A percentile compares a stretch with the other conserved stretches of the same genome.
These are phyloP conservation scores for Leptonema lineaticorne DNA, from an alignment of 1,140 invertebrate genomes.

Conservation along the genomic window DNA sequence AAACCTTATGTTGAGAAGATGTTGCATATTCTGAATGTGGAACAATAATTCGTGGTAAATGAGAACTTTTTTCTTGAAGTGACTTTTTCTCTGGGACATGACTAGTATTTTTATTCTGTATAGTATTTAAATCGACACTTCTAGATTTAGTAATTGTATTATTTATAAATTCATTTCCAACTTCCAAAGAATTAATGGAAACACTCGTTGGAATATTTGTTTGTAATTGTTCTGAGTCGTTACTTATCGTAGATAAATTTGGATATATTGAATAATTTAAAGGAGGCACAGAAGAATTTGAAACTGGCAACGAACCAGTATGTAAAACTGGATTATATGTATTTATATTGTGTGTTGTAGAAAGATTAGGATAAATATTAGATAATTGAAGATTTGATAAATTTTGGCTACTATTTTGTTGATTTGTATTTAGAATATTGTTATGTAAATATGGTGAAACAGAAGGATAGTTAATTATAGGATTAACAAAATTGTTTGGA, in stretches of 20 bases:
- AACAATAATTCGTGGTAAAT: background rate
- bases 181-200: background rate
- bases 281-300: background rate
- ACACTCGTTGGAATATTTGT: background rate
- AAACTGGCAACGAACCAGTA: background rate
- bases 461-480: conserved; percentile 32
- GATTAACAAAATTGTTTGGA: conserved; percentile 30
- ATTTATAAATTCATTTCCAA: background rate
- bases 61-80: conserved; percentile 5
- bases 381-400: background rate
- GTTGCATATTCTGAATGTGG: background rate
- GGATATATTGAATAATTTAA: conserved; percentile 26
- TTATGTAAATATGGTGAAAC: conserved; percentile 30
- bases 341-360: background rate
- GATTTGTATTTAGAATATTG: background rate
- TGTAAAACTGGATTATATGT: background rate
- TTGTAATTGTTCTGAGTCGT: background rate
- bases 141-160: conserved; percentile 1
- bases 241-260: background rate
- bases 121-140: conserved; percentile 12
- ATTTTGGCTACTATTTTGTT: too few relatives aligned
- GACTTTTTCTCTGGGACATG: background rate
- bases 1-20: background rate
- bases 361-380: conserved; percentile 17
- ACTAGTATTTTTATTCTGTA: conserved; percentile 14